A percentile compares a stretch with the other conserved stretches of the same genome.
phyloP scores from a whole-genome alignment of 2,113 vertebrate genomes.

The Strix aluco region DNA sequence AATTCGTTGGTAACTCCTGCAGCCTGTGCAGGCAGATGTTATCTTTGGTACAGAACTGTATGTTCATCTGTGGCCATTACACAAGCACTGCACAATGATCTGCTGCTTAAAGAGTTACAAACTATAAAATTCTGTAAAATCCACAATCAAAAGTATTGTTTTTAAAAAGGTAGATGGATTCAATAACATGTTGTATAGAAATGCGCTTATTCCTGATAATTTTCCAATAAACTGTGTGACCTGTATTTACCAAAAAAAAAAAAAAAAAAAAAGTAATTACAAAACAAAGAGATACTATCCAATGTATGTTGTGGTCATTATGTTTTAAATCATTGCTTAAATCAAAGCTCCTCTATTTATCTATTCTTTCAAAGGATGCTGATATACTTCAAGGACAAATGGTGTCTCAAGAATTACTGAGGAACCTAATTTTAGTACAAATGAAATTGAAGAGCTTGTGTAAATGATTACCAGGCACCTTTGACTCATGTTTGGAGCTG shows the following conservation, averaged over 20 bases:
- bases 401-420: conserved; percentile 14
- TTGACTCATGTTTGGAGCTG: not conserved
- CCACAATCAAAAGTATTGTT: not conserved
- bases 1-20: not conserved
- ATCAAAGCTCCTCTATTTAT: not conserved
- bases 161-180: not conserved
- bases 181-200: not conserved
- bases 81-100: not conserved
- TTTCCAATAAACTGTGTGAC: not conserved
- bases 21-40: not conserved
- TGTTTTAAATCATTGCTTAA: not conserved
- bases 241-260: not conserved
- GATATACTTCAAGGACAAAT: conserved; percentile 49
- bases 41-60: not conserved
- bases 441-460: conserved; percentile 48
- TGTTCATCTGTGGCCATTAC: not conserved
- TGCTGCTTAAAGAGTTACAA: not conserved
- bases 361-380: conserved; percentile 11
- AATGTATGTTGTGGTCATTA: not conserved
- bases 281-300: not conserved
- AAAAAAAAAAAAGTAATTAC: not conserved
- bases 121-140: not conserved
- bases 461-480: conserved; percentile 34
- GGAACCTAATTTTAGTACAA: conserved; percentile 64
- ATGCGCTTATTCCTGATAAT: not conserved